A percentile compares a stretch with the other conserved stretches of the same genome.
These are phyloP conservation scores for Gastrophysa polygoni DNA, from an alignment of 2,888 invertebrate species.

Conservation along the genomic window DNA sequence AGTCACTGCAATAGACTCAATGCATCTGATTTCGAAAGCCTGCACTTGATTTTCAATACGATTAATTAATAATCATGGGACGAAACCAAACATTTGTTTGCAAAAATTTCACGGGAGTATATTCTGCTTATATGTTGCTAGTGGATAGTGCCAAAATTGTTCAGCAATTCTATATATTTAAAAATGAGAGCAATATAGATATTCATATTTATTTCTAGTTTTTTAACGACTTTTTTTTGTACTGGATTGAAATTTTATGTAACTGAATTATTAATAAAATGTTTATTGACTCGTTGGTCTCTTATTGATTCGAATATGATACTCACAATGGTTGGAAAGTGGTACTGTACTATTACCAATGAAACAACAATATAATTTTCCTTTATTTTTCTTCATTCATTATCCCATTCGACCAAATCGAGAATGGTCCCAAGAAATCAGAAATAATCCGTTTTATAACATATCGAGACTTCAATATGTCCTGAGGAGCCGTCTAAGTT, in stretches of 20 bases:
- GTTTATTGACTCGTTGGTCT: slow-evolving; percentile 1
- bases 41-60: too few relatives aligned
- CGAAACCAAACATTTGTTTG: not conserved
- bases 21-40: too few relatives aligned
- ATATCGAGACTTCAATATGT: too few relatives aligned
- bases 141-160: slow-evolving; percentile 14
- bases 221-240: slow-evolving; percentile 43
- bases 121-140: not conserved
- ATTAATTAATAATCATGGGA: not conserved
- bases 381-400: too few relatives aligned
- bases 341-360: too few relatives aligned
- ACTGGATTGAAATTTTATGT: slow-evolving; percentile 44
- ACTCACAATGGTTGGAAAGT: not conserved
- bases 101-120: not conserved
- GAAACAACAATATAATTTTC: too few relatives aligned
- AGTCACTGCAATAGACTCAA: too few relatives aligned
- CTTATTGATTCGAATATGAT: not conserved
- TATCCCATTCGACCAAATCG: too few relatives aligned
- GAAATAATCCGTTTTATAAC: too few relatives aligned
- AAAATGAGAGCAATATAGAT: slow-evolving; percentile 25
- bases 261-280: slow-evolving; percentile 23
- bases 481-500: too few relatives aligned
- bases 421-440: too few relatives aligned
- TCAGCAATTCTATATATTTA: slow-evolving; percentile 7
- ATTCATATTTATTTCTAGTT: slow-evolving; percentile 39